A percentile compares a stretch with the other conserved stretches of the same genome.
Evolutionary conservation across 2,113 vertebrate genomes (phyloP).

Genomic region (Fregetta grallaria): DNA sequence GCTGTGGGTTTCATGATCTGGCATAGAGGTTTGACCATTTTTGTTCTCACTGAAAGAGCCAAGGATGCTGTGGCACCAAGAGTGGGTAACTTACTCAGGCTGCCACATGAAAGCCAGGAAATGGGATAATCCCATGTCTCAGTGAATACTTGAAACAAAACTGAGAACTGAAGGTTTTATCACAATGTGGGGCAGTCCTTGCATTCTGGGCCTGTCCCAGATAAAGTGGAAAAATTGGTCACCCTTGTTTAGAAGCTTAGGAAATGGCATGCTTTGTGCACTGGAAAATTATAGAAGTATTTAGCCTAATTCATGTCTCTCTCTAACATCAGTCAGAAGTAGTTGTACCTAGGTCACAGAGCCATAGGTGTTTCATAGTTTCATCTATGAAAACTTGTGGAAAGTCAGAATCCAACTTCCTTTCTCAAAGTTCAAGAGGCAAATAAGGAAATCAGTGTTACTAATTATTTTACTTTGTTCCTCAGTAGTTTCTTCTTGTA

Average conservation of each 20-base stretch:
- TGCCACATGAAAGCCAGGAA: neutral
- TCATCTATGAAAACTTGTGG: neutral
- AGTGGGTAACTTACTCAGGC: neutral
- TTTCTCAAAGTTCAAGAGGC: neutral
- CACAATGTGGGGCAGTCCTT: neutral
- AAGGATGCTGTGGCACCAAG: neutral
- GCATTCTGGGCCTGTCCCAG: neutral
- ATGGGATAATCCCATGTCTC: neutral
- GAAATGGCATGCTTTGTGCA: neutral
- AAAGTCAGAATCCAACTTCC: neutral
- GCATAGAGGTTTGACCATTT: neutral
- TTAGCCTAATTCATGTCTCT: neutral
- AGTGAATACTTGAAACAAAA: neutral
- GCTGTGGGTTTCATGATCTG: neutral
- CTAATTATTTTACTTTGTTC: neutral
- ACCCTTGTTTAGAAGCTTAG: neutral
- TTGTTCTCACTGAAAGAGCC: neutral
- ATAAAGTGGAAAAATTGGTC: neutral
- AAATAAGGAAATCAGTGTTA: neutral
- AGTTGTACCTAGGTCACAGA: neutral
- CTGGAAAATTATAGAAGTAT: neutral
- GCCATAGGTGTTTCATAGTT: neutral
- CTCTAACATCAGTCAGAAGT: neutral
- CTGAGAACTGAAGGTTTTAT: neutral
- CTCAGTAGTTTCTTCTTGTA: neutral